phyloP scores from a whole-genome alignment of 2,113 vertebrate genomes.

The Ovis canadensis region DNA sequence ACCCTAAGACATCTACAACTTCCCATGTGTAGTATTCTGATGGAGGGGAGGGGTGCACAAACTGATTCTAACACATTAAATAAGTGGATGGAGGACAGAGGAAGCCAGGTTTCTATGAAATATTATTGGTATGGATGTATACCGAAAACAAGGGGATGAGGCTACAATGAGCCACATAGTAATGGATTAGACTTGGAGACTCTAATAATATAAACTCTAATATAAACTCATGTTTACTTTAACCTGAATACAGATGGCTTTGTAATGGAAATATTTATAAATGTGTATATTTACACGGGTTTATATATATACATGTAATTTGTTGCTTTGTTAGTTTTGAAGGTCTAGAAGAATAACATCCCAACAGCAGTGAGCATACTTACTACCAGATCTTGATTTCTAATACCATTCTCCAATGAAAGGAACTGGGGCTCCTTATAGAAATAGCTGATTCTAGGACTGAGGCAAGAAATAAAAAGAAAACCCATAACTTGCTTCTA shows the following conservation, averaged over 20 bases:
- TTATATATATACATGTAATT: neutral
- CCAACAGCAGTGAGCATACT: neutral
- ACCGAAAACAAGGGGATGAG: neutral
- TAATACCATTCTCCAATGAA: neutral
- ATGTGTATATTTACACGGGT: neutral
- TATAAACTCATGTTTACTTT: neutral
- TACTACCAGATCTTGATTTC: neutral
- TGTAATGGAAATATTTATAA: neutral
- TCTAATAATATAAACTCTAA: neutral
- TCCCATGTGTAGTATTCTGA: neutral
- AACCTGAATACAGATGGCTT: neutral
- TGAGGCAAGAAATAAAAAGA: neutral
- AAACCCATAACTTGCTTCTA: neutral
- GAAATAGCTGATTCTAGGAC: neutral
- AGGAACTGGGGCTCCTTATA: neutral
- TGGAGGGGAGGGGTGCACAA: neutral
- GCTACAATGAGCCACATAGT: neutral
- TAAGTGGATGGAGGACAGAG: neutral
- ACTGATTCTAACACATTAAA: neutral
- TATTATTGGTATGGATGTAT: neutral
- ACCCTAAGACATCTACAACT: neutral
- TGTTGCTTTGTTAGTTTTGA: neutral
- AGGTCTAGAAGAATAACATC: neutral
- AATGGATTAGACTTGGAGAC: neutral
- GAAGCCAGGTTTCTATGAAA: neutral